phyloP scores from a whole-genome alignment of 2,888 invertebrate genomes.

The Endomychus coccineus region DNA sequence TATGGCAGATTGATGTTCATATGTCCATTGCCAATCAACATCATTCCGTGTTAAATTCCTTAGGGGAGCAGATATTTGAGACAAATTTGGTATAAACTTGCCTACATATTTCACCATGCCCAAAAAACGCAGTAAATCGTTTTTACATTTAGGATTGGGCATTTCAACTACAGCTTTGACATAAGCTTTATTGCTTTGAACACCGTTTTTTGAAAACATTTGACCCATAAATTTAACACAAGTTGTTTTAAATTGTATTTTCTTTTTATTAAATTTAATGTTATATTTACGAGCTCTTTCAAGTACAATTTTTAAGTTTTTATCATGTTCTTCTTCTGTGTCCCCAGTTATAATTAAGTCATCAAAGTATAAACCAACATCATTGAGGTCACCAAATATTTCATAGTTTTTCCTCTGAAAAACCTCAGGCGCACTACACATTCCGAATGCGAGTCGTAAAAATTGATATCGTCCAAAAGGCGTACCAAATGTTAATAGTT shows the following conservation, averaged over 20 bases:
- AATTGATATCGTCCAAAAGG: conserved; percentile 18
- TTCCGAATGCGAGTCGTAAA: too few species aligned
- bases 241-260: conserved; percentile 17
- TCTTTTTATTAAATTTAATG: too few species aligned
- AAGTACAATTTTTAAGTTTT: too few species aligned
- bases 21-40: conserved; percentile 10
- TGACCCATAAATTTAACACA: conserved; percentile 20
- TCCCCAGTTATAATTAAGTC: too few species aligned
- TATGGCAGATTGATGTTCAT: conserved; percentile 10
- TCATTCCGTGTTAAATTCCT: conserved; percentile 7
- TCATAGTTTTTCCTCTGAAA: too few species aligned
- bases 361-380: too few species aligned
- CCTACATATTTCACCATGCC: conserved; percentile 13
- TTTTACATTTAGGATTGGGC: conserved; percentile 18
- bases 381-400: too few species aligned
- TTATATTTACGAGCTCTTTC: too few species aligned
- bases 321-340: too few species aligned
- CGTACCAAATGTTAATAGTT: conserved; percentile 18
- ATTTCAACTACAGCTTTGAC: conserved; percentile 23
- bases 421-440: too few species aligned
- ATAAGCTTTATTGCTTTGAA: conserved; percentile 16
- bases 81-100: conserved; percentile 13
- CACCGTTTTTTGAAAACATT: conserved; percentile 17
- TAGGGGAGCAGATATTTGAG: conserved; percentile 6
- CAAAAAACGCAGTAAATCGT: conserved; percentile 18